Evolutionary conservation across 1,140 invertebrate species (phyloP).

Genomic region (Brachionus sp.): DNA sequence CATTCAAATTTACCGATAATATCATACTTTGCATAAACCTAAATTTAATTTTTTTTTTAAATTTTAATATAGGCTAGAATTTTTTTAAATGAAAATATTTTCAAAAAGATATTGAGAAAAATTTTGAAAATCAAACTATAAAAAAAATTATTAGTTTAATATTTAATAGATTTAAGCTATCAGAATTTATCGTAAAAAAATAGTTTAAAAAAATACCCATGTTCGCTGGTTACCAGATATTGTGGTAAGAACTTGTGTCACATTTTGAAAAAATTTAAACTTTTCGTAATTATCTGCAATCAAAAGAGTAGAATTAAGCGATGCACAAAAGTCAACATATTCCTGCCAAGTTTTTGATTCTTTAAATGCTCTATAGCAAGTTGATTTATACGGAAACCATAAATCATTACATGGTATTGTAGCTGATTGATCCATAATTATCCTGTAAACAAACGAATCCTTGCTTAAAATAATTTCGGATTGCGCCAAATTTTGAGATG

Average conservation of each 20-base stretch:
- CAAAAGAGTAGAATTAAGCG: neutral
- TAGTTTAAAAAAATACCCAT: neutral
- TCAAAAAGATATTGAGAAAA: too few species aligned
- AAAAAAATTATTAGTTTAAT: too few species aligned
- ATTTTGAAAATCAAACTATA: too few species aligned
- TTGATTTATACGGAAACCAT: neutral
- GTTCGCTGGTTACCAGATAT: neutral
- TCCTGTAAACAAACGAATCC: neutral
- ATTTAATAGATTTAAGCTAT: too few species aligned
- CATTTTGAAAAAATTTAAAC: neutral
- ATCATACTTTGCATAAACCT: neutral
- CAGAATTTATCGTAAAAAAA: too few species aligned
- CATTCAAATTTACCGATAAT: neutral
- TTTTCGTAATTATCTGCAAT: neutral
- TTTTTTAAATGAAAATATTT: too few species aligned
- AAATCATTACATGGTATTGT: neutral
- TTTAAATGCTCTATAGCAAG: neutral
- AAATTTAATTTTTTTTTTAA: neutral
- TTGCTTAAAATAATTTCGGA: neutral
- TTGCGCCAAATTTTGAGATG: neutral
- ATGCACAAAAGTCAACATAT: neutral
- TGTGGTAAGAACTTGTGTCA: neutral
- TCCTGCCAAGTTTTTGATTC: neutral
- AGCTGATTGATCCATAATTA: neutral
- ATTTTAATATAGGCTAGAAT: too few species aligned